Evolutionary conservation across 2,888 invertebrate genomes (phyloP), one percentile per base, ranked within the genome.

Genomic region (Hypomecis punctinalis): DNA sequence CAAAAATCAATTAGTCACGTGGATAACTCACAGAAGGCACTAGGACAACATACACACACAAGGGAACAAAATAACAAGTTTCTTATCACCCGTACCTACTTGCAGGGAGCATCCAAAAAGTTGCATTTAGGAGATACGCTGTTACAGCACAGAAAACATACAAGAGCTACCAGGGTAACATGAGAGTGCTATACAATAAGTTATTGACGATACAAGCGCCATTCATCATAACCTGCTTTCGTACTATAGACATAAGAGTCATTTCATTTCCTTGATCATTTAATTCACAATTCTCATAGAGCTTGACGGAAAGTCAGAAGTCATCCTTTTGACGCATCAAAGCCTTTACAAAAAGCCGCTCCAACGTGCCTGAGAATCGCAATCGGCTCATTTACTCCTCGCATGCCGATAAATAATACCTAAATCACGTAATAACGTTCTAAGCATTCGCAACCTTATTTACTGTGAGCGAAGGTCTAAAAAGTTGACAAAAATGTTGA

Each of bases 341-440:
- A 23, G 23, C 35, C 56, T 35, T 61, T 52, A 23, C 23, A 23
- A 23, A 57, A 52, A 63, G 46, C 57, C 49, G 43, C 53, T 42
- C 8, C 42, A 74, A 76, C 85, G 83, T 84, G 85, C 76, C 79
- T 66, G 36, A 66, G 83, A 79, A 81, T 79, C 72, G 73, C 75
- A 75, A 84, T 80, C 74, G 76, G 79, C 80, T 84, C 81, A 81
- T 85, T 83, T 80, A 62, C 39, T 45, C 56, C 8, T 33, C 53
- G 37, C 57, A 53, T 48, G 51, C 53, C 54, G 40, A 55, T 59
- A 58, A 62, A 63, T 61, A 61, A 65, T 57, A 61, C 48, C 23
- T 23, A 23, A 23, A 23, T 23, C 23, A 23, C 23, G 23, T 3
- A 23, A 23, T 23, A 23, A 23, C 23, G 23, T 23, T 2, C 53